Evolutionary conservation across 2,113 vertebrate species (phyloP).

Genomic region (Naja naja): DNA sequence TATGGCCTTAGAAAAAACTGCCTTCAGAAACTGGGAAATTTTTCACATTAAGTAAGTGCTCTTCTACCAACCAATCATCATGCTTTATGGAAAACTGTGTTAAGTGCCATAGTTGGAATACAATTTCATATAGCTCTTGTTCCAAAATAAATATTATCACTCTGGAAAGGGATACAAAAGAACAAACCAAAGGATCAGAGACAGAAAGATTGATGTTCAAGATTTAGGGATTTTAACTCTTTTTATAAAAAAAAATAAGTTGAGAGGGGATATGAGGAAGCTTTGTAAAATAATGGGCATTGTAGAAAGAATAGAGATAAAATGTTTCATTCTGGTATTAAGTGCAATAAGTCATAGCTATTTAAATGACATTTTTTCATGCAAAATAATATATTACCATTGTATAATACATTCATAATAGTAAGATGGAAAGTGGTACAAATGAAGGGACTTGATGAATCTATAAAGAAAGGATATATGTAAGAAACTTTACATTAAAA

Average conservation of each 20-base stretch:
- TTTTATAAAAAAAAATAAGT: too few species aligned
- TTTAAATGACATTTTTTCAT: neutral
- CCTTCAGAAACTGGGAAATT: neutral
- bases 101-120: neutral
- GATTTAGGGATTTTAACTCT: neutral
- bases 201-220: neutral
- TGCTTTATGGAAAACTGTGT: neutral
- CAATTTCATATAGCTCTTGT: neutral
- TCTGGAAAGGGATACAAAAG: neutral
- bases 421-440: neutral
- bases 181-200: neutral
- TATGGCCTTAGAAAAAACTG: neutral
- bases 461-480: neutral
- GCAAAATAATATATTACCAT: neutral
- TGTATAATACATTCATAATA: neutral
- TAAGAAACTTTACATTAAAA: neutral
- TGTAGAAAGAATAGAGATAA: neutral
- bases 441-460: neutral
- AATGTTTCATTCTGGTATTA: neutral
- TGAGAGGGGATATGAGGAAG: neutral
- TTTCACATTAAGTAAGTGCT: neutral
- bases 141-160: neutral
- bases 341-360: neutral
- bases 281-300: neutral
- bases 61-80: neutral